These are phyloP conservation scores for Horisme vitalbata DNA, from an alignment of 2,888 invertebrate genomes.

Conservation along the genomic window DNA sequence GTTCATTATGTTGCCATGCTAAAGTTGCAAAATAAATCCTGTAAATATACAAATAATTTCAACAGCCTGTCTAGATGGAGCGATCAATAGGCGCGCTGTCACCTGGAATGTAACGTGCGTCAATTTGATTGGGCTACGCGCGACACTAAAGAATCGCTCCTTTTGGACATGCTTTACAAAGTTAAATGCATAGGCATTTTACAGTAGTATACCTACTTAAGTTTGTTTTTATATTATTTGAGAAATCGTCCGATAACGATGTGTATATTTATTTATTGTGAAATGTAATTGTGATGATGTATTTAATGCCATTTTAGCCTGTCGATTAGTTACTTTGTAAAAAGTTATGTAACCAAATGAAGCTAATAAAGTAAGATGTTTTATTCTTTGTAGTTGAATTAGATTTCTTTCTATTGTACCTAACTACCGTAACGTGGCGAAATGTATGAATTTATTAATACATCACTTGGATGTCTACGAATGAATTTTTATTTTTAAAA, in stretches of 20 bases:
- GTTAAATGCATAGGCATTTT: conserved; percentile 24
- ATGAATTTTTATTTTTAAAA: conserved; percentile 17
- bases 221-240: conserved; percentile 16
- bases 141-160: too few relatives aligned
- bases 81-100: too few relatives aligned
- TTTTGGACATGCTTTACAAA: too few relatives aligned
- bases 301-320: conserved; percentile 79
- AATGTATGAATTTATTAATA: conserved; percentile 78
- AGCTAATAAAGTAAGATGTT: conserved; percentile 75
- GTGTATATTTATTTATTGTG: conserved; percentile 52
- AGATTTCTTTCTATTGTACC: conserved; percentile 69
- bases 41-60: conserved; percentile 54
- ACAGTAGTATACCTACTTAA: conserved; percentile 21
- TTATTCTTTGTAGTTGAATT: conserved; percentile 73
- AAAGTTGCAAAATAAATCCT: conserved; percentile 44
- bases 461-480: conserved; percentile 73
- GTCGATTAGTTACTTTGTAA: conserved; percentile 68
- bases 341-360: conserved; percentile 79
- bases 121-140: too few relatives aligned
- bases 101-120: too few relatives aligned
- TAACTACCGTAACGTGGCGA: conserved; percentile 70
- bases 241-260: conserved; percentile 13
- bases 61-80: too few relatives aligned
- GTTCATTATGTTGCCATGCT: conserved; percentile 46
- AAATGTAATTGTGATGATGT: conserved; percentile 73